These are phyloP conservation scores for Brachyalestes nurse DNA, from an alignment of 2,797 vertebrate species.

Conservation along the genomic window DNA sequence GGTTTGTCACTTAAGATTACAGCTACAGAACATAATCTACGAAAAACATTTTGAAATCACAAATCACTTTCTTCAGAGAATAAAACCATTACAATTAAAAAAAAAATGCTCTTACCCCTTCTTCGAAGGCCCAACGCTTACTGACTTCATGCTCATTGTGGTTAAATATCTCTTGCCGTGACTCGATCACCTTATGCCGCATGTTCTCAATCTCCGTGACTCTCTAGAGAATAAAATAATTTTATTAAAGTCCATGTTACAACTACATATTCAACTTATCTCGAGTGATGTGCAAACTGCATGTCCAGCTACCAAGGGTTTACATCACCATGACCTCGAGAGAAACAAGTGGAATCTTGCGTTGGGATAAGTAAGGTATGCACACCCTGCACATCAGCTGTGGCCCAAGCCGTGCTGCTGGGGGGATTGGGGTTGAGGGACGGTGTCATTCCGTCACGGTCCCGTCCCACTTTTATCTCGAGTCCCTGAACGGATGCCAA, in stretches of 20 bases:
- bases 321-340: constrained; percentile 80
- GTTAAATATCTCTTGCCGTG: constrained; percentile 96
- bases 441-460: constrained; percentile 70
- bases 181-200: constrained; percentile 96
- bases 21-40: not conserved
- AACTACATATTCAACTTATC: constrained; percentile 49
- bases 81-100: not conserved
- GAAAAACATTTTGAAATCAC: too few relatives aligned
- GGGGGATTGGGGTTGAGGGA: constrained; percentile 57
- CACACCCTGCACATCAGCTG: constrained; percentile 79
- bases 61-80: too few relatives aligned
- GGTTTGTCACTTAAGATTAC: fast-evolving
- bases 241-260: not conserved
- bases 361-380: constrained; percentile 67
- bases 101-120: constrained; percentile 84
- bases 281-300: constrained; percentile 77
- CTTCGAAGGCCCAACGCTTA: constrained; percentile 98
- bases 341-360: constrained; percentile 77
- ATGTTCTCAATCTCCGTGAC: constrained; percentile 99
- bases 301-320: constrained; percentile 79
- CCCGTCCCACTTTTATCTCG: constrained; percentile 68
- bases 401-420: constrained; percentile 70
- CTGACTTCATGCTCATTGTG: constrained; percentile 99
- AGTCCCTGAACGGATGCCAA: constrained; percentile 79
- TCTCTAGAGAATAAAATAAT: constrained; percentile 77